A percentile compares a stretch with the other conserved stretches of the same genome.
Evolutionary conservation across 1,140 invertebrate species (phyloP).

Genomic region (Cherax quadricarinatus): DNA sequence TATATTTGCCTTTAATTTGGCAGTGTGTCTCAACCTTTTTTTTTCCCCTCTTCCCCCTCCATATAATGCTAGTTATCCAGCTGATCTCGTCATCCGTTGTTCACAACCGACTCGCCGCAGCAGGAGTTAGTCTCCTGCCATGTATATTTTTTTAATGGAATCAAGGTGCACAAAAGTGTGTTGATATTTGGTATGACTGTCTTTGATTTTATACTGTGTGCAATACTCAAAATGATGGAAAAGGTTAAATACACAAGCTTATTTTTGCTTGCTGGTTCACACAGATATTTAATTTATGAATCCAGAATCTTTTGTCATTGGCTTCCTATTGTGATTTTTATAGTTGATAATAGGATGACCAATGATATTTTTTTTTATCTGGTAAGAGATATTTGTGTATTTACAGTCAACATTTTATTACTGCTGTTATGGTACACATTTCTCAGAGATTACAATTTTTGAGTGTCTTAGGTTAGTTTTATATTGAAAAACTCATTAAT

Average conservation of each 20-base stretch:
- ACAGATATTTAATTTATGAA: background rate
- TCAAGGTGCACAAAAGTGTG: background rate
- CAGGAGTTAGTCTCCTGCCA: slow-evolving; percentile 55
- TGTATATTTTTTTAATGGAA: slow-evolving; percentile 25
- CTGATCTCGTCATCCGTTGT: slow-evolving; percentile 43
- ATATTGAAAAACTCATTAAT: slow-evolving; percentile 13
- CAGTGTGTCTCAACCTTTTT: background rate
- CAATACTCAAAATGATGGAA: background rate
- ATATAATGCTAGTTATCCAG: slow-evolving; percentile 41
- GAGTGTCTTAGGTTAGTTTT: slow-evolving; percentile 4
- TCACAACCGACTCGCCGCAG: slow-evolving; percentile 37
- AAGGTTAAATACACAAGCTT: background rate
- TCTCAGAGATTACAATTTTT: slow-evolving; percentile 6
- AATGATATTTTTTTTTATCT: background rate
- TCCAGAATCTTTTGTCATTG: background rate
- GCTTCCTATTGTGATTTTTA: background rate
- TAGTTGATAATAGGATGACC: background rate
- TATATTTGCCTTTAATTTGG: background rate
- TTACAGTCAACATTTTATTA: background rate
- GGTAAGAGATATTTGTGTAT: background rate
- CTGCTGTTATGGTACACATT: slow-evolving; percentile 2
- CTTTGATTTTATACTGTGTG: slow-evolving; percentile 3
- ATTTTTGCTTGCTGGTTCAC: background rate
- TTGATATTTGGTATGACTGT: background rate
- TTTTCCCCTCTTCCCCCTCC: background rate